Percentiles rank a stretch among this genome's conserved stretches.
phyloP scores from a whole-genome alignment of 2,113 vertebrate species.

The Tamias sibiricus region DNA sequence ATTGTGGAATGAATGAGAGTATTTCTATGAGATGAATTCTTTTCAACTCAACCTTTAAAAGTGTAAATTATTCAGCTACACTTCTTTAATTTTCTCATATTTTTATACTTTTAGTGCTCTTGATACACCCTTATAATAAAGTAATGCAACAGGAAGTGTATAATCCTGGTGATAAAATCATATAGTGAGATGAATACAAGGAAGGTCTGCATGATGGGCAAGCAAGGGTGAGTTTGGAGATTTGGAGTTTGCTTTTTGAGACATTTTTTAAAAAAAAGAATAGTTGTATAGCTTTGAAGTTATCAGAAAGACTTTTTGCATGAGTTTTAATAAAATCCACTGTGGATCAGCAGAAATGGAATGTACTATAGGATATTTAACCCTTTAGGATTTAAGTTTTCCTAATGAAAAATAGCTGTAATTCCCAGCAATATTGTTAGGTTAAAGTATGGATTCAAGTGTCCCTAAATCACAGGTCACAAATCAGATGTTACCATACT shows the following conservation, averaged over 20 bases:
- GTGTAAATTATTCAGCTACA: not conserved
- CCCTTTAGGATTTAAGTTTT: not conserved
- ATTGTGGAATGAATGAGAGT: not conserved
- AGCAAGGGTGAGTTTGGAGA: not conserved
- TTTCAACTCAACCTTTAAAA: not conserved
- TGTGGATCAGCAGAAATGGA: not conserved
- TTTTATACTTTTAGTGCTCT: not conserved
- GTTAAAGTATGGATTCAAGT: not conserved
- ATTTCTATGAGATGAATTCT: not conserved
- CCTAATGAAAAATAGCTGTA: not conserved
- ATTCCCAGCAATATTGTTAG: not conserved
- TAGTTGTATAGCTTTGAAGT: not conserved
- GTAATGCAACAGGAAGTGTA: not conserved
- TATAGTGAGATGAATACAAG: not conserved
- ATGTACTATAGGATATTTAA: not conserved
- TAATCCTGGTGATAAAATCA: not conserved
- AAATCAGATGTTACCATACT: conserved; percentile 1
- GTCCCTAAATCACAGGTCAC: not conserved
- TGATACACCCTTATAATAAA: not conserved
- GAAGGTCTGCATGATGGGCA: not conserved
- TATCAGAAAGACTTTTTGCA: not conserved
- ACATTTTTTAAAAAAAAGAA: not conserved
- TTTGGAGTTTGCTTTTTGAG: not conserved
- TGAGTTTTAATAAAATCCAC: not conserved
- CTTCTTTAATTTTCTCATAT: not conserved